phyloP scores from a whole-genome alignment of 2,888 invertebrate genomes.

The Drosophila heteroneura region DNA sequence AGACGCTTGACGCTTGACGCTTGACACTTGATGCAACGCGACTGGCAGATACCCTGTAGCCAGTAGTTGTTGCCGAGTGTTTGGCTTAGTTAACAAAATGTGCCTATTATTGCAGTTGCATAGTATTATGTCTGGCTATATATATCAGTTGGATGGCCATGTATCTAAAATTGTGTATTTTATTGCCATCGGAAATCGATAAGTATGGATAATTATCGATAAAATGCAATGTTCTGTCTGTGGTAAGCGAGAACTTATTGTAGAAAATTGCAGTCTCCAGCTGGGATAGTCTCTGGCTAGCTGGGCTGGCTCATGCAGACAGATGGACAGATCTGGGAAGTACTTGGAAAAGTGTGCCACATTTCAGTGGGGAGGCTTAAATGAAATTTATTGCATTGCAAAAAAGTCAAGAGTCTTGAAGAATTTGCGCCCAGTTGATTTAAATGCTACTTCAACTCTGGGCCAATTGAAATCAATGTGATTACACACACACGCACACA shows the following conservation, averaged over 20 bases:
- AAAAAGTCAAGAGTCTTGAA: constrained; percentile 1
- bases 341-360: constrained; percentile 7
- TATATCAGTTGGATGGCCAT: background rate
- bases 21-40: background rate
- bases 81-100: background rate
- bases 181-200: background rate
- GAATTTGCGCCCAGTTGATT: constrained; percentile 14
- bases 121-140: background rate
- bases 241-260: background rate
- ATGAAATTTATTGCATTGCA: constrained; percentile 1
- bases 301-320: background rate
- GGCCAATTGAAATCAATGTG: constrained; percentile 11
- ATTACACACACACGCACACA: background rate
- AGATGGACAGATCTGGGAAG: background rate
- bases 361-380: background rate
- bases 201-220: background rate
- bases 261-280: background rate
- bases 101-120: background rate
- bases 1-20: background rate
- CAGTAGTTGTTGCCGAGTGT: background rate
- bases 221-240: background rate
- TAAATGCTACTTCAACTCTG: constrained; percentile 24
- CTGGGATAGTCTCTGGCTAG: background rate
- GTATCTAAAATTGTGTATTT: background rate
- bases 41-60: background rate